Evolutionary conservation across 2,113 vertebrate genomes (phyloP).

Genomic region (Mastomys coucha): DNA sequence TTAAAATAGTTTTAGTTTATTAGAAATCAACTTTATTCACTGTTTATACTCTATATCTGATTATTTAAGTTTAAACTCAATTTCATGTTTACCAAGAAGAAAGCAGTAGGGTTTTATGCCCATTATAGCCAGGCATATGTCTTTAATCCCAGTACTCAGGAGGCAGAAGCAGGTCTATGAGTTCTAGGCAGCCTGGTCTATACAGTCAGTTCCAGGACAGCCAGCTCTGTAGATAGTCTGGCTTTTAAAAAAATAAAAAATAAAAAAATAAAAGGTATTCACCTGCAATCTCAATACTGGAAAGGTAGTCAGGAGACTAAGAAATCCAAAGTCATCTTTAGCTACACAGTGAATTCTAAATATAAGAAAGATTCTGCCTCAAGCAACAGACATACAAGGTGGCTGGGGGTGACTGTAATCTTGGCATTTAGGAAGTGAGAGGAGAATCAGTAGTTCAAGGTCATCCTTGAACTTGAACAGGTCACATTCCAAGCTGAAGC

Average conservation of each 20-base stretch:
- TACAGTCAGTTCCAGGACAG: neutral
- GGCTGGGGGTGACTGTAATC: neutral
- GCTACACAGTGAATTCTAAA: neutral
- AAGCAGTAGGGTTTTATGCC: neutral
- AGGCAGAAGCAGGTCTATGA: neutral
- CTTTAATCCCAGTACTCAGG: neutral
- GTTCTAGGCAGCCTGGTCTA: neutral
- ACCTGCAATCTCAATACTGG: neutral
- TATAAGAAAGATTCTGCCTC: neutral
- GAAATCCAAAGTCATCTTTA: neutral
- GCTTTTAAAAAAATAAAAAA: neutral
- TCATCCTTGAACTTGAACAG: neutral
- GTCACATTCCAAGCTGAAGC: neutral
- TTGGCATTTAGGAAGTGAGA: neutral
- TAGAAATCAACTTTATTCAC: conserved; percentile 36
- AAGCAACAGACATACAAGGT: neutral
- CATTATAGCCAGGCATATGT: neutral
- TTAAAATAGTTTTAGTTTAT: neutral
- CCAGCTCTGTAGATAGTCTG: neutral
- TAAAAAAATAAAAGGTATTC: neutral
- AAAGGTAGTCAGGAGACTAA: neutral
- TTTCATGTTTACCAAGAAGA: conserved; percentile 50
- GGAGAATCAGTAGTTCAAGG: neutral
- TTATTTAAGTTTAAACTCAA: conserved; percentile 51
- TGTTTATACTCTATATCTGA: neutral